These are phyloP conservation scores for Apomyelois bistriatella DNA, from an alignment of 2,888 invertebrate genomes.

Conservation along the genomic window DNA sequence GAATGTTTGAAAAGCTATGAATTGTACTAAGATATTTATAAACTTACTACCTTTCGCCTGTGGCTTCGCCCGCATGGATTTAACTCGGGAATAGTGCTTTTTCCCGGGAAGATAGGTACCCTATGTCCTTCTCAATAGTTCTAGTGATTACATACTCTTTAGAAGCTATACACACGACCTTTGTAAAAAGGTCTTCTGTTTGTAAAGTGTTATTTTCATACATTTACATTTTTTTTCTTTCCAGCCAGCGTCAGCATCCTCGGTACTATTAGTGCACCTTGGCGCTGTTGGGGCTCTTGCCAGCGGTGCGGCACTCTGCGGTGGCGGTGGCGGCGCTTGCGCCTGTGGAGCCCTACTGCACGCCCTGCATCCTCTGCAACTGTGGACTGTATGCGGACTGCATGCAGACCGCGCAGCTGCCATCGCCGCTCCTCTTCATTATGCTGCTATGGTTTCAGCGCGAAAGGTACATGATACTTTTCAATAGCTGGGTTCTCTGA, in stretches of 20 bases:
- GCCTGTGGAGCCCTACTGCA: slow-evolving; percentile 85
- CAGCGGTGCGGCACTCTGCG: slow-evolving; percentile 84
- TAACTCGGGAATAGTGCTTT: no score
- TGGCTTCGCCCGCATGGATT: no score
- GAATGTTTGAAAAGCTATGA: no score
- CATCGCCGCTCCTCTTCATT: slow-evolving; percentile 89
- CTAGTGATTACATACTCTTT: no score
- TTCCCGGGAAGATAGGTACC: no score
- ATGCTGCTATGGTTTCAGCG: slow-evolving; percentile 87
- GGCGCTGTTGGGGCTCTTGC: slow-evolving; percentile 85
- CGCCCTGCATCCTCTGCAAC: slow-evolving; percentile 85
- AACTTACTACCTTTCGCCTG: no score
- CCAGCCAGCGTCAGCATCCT: slow-evolving; percentile 84
- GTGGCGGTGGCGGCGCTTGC: slow-evolving; percentile 83
- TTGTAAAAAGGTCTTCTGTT: no score
- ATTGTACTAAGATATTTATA: no score
- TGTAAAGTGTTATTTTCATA: background rate
- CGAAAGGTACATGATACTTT: slow-evolving; percentile 72
- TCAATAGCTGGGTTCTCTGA: no score
- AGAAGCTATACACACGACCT: no score
- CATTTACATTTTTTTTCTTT: slow-evolving; percentile 25
- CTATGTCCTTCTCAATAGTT: no score
- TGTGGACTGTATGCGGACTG: slow-evolving; percentile 90
- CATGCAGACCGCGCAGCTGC: slow-evolving; percentile 90
- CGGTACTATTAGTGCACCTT: slow-evolving; percentile 85